Base-by-base conservation (phyloP, 2,113 vertebrate species). In the Colius striatus region DNA sequence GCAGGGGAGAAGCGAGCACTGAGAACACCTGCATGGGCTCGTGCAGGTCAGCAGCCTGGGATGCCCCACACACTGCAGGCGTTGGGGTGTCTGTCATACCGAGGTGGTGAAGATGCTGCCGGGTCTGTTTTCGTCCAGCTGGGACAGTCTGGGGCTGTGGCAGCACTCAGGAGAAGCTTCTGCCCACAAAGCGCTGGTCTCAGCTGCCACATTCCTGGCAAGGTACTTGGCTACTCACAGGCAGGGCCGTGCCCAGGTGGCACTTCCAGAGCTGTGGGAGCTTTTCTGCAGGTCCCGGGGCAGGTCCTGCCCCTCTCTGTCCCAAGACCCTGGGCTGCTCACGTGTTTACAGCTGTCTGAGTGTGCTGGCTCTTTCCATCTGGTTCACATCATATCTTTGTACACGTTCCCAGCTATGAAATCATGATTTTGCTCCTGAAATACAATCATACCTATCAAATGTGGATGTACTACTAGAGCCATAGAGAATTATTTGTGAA, bases 21-120 rank as follows among this genome's bases (percentile, higher is more conserved):
- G 23, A 13, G 48, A 54, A 65, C 23, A 5, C 4, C 57, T 48
- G 34, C 58, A 2, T 8, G 47, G 58, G 34, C 75, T 66, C 47
- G 7, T 11, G 8, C 61, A 18, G 50, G 9, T 22, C 3, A n/a
- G n/a, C n/a, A n/a, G n/a, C n/a, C n/a, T n/a, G 5, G 30, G 32
- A 14, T 45, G 38, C 30, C 38, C 76, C 15, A 1, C 4, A 32
- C 11, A 0, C 32, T 15, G 62, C 16, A 27, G 75, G 48, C 36
- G 6, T 21, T 20, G 7, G 29, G 41, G 77, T 36, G 62, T 23
- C 20, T 4, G 4, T 17, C 3, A 1, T 27, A 11, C 9, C 1
- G 2, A 47, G 62, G n/a, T 16, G 32, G 50, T 16, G 54, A 14
- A 34, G 12, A 4, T 4, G 43, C 11, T 6, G 1, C 11, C 3